phyloP scores from a whole-genome alignment of 2,888 invertebrate species.

The Lithophane socia region DNA sequence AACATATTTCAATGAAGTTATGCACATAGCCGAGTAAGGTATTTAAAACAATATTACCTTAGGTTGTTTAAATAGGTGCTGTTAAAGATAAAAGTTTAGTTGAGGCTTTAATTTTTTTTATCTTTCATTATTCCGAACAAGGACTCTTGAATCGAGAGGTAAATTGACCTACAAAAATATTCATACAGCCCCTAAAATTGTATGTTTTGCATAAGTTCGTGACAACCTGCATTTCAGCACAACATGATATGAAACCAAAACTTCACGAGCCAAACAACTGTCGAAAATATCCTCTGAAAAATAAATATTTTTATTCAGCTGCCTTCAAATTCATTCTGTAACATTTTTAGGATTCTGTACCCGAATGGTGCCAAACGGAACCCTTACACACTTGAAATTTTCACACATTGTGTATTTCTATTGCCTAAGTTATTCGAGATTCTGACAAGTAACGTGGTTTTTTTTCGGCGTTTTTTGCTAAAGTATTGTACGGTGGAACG shows the following conservation, averaged over 20 bases:
- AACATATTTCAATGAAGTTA: slow-evolving; percentile 12
- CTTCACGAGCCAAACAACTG: slow-evolving; percentile 7
- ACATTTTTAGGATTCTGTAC: neutral
- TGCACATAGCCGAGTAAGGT: neutral
- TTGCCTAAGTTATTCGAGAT: too few relatives aligned
- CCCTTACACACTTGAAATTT: too few relatives aligned
- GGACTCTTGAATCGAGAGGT: slow-evolving; percentile 19
- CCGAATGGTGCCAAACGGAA: too few relatives aligned
- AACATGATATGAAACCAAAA: slow-evolving; percentile 30
- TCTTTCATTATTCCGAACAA: slow-evolving; percentile 3
- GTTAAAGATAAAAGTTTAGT: neutral
- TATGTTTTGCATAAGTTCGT: slow-evolving; percentile 25
- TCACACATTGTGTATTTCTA: too few relatives aligned
- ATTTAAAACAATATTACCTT: neutral
- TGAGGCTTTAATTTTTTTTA: neutral
- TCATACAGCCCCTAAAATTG: slow-evolving; percentile 45
- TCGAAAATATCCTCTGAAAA: slow-evolving; percentile 10
- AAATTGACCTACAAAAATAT: slow-evolving; percentile 48
- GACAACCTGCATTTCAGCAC: slow-evolving; percentile 14
- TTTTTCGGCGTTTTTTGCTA: too few relatives aligned
- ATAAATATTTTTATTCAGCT: slow-evolving; percentile 17
- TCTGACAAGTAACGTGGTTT: too few relatives aligned
- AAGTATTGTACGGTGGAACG: too few relatives aligned
- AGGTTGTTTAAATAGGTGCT: too few relatives aligned
- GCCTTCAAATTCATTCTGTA: neutral